Conservation (phyloP, 2,888 invertebrate genomes). For the Apoderus coryli region DNA sequence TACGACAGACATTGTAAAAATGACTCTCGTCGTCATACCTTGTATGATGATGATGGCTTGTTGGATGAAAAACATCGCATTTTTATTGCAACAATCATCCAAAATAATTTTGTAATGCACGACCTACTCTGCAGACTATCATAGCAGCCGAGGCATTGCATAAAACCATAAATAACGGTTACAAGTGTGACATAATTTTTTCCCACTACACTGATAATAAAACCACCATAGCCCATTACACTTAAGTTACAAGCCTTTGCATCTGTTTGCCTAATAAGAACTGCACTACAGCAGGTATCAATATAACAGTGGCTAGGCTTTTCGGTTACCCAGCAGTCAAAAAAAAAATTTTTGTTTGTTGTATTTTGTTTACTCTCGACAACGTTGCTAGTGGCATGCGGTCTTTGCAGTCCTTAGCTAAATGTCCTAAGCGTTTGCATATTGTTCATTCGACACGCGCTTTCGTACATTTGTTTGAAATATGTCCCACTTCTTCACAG, state of each 20-base stretch:
- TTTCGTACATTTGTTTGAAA: background rate
- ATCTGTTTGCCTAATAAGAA: background rate
- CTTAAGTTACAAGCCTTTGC: background rate
- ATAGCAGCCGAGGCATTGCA: no score
- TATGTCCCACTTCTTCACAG: background rate
- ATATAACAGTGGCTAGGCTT: background rate
- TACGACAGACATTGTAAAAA: no score
- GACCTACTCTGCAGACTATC: no score
- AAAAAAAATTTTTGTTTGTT: slow-evolving; percentile 4
- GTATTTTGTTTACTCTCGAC: no score
- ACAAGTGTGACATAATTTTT: no score
- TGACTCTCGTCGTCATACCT: no score
- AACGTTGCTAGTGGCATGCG: no score
- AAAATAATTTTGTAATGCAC: no score
- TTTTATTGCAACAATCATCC: no score
- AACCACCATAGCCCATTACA: background rate
- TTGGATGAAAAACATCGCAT: no score
- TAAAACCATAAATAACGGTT: no score
- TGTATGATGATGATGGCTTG: no score
- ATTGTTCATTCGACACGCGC: background rate
- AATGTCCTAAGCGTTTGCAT: background rate
- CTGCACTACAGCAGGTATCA: slow-evolving; percentile 3
- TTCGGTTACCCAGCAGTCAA: slow-evolving; percentile 1
- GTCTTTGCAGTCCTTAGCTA: slow-evolving; percentile 2
- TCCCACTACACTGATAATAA: background rate